Base-by-base conservation (phyloP, 2,113 vertebrate species). In the Epinephelus moara region DNA sequence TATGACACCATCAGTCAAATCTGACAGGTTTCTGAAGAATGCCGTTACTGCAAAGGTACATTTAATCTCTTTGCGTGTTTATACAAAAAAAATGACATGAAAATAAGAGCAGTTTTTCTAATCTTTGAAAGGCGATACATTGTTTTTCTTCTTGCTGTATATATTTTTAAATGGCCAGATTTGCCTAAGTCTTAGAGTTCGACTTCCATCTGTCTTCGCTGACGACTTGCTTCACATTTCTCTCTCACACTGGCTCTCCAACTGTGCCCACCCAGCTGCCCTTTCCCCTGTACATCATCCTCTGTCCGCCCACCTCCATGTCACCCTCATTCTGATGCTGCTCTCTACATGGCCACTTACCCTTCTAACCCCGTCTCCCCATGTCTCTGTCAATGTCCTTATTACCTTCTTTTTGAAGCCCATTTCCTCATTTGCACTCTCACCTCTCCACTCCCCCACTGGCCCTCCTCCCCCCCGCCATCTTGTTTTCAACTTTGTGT, bases 1-100 rank as follows among this genome's bases (percentile, higher is more conserved):
- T 69, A 25, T 75, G 61, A 74, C 76, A n/a, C n/a, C 3, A 85
- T 88, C 84, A 72, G 74, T 92, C 87, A 91, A 62, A 78, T 70
- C 30, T 85, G 85, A 88, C 85, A 67, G 10, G 27, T 42, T 55
- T 75, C 64, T 80, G 64, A 77, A 56, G 15, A 72, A 76, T 40
- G 61, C 33, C 14, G 30, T 57, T 72, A 23, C 62, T 64, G 70
- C 78, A 71, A 82, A 81, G 62, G 59, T 70, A 17, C 61, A 52
- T 89, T 86, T 72, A 89, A 81, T 85, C 79, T 56, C 19, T 80
- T 67, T 52, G 56, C 12, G n/a, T 30, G 59, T 79, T 78, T 40
- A 68, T 72, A 57, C n/a, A 21, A 37, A 79, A 82, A 4, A 87
- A 73, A 82, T 52, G 8, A 11, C 27, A 52, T 12, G 15, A 70